These are phyloP conservation scores for Octopus sinensis DNA, from an alignment of 1,140 invertebrate species.

Conservation along the genomic window DNA sequence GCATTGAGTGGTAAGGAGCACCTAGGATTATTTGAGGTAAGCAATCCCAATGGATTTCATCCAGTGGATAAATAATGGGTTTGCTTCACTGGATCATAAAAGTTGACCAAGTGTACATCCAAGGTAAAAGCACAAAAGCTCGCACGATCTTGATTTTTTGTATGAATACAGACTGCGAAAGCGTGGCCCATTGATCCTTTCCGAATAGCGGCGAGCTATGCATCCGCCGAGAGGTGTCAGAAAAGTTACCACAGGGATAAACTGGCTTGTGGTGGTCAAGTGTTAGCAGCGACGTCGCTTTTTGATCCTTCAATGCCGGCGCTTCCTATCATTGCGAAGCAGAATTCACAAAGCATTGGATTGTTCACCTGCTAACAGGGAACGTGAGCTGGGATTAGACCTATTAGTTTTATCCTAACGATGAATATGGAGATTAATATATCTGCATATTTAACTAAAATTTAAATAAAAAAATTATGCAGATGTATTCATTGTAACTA, in stretches of 20 bases:
- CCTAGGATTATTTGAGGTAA: too few species aligned
- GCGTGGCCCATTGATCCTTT: background rate
- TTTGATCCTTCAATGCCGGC: background rate
- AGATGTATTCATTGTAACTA: too few species aligned
- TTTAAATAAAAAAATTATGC: too few species aligned
- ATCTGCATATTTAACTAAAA: too few species aligned
- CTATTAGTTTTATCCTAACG: too few species aligned
- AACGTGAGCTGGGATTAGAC: background rate
- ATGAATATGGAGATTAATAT: too few species aligned
- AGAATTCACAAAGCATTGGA: background rate
- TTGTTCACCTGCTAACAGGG: background rate
- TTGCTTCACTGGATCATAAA: too few species aligned
- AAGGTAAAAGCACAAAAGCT: background rate
- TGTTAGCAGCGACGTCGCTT: background rate
- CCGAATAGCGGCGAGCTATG: too few species aligned
- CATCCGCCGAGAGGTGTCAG: background rate
- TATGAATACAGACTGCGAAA: background rate
- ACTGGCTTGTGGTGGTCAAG: background rate
- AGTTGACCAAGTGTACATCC: too few species aligned
- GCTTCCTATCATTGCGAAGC: background rate
- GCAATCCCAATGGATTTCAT: too few species aligned
- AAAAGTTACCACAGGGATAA: background rate
- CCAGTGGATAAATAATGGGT: too few species aligned
- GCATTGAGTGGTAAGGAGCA: too few species aligned
- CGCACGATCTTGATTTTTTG: background rate